Percentiles rank a stretch among this genome's conserved stretches.
Evolutionary conservation across 37 sponge, comb jelly and placozoan genomes (phyloP).

Genomic region (Haliclona indistincta): DNA sequence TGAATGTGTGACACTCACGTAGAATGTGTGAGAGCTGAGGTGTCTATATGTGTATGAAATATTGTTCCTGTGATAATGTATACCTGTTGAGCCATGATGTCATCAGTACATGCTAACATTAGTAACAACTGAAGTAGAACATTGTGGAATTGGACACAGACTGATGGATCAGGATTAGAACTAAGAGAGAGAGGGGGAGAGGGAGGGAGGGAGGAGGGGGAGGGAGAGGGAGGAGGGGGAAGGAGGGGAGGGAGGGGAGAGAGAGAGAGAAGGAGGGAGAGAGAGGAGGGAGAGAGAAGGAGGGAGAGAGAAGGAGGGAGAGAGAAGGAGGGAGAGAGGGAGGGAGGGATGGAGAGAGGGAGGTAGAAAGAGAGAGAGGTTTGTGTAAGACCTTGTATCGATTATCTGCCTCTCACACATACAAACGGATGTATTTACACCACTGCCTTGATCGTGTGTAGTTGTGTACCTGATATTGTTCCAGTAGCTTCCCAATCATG

Average conservation of each 20-base stretch:
- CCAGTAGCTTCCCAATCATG: slow-evolving; percentile 33
- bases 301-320: not conserved
- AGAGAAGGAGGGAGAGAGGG: not conserved
- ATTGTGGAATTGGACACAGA: slow-evolving; percentile 38
- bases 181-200: slow-evolving; percentile 13
- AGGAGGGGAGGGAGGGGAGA: too few species aligned
- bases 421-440: too few species aligned
- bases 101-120: slow-evolving; percentile 67
- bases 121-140: slow-evolving; percentile 60
- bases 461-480: slow-evolving; percentile 46
- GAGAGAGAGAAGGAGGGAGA: not conserved
- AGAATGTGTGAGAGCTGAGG: too few species aligned
- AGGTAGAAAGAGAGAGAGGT: too few species aligned
- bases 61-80: too few species aligned
- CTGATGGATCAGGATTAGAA: not conserved
- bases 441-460: too few species aligned
- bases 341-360: not conserved
- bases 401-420: too few species aligned
- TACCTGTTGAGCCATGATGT: slow-evolving; percentile 31
- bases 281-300: not conserved
- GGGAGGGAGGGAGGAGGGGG: slow-evolving; percentile 21
- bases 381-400: too few species aligned
- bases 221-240: slow-evolving; percentile 36
- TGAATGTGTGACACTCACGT: too few species aligned
- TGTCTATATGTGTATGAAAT: too few species aligned